These are phyloP conservation scores for Polydrusus tereticollis DNA, from an alignment of 2,888 invertebrate species.

Conservation along the genomic window DNA sequence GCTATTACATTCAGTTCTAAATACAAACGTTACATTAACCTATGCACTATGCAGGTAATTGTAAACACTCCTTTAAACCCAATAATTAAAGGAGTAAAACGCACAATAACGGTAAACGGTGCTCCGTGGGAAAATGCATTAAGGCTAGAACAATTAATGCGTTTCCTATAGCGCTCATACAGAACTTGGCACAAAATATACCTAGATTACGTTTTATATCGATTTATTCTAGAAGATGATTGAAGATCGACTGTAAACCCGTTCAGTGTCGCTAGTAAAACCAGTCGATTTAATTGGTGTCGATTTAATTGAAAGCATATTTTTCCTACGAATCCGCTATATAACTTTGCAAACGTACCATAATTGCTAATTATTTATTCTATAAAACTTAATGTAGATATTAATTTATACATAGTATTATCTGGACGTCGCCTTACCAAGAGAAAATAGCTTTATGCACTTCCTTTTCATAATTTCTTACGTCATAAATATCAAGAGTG, in stretches of 20 bases:
- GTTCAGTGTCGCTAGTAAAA: conserved; percentile 11
- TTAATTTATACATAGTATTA: not conserved
- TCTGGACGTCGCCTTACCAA: not conserved
- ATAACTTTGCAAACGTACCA: not conserved
- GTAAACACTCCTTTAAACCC: not conserved
- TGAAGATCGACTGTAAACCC: conserved; percentile 7
- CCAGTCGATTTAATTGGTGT: conserved; percentile 13
- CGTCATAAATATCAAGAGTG: not conserved
- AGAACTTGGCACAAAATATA: conserved; percentile 15
- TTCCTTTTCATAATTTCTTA: not conserved
- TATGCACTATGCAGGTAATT: not conserved
- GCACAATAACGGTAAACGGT: conserved; percentile 29
- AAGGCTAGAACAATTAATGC: conserved; percentile 9
- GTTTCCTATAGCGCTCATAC: conserved; percentile 23
- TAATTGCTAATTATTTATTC: conserved; percentile 8
- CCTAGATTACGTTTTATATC: conserved; percentile 6
- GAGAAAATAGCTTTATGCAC: not conserved
- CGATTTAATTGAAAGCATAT: conserved; percentile 2
- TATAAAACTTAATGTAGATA: not conserved
- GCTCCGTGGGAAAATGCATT: conserved; percentile 30
- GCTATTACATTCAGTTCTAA: not conserved
- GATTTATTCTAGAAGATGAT: conserved; percentile 16
- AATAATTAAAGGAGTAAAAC: conserved; percentile 28
- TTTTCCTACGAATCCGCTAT: conserved; percentile 13
- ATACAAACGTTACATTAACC: not conserved